Percentiles rank a stretch among this genome's conserved stretches.
Conservation (phyloP, 2,113 vertebrate species). For the Terrapene triunguis region DNA sequence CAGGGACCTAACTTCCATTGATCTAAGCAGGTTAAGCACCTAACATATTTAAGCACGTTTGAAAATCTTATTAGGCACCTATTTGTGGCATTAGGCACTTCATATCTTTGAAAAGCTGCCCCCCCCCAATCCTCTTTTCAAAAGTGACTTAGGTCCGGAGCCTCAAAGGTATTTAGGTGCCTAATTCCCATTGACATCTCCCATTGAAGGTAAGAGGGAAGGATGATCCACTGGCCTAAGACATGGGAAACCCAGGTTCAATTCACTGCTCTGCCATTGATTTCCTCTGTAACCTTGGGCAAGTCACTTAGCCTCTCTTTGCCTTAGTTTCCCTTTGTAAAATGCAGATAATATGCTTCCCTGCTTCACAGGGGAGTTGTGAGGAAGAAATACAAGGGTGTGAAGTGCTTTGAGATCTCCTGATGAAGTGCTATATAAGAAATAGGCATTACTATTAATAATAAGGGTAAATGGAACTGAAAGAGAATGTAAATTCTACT, state of each 20-base stretch:
- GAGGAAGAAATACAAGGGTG: not conserved
- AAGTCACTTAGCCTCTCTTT: not conserved
- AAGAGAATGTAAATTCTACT: not conserved
- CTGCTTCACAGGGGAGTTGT: fast-evolving
- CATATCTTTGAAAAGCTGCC: not conserved
- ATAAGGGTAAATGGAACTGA: not conserved
- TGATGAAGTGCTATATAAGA: not conserved
- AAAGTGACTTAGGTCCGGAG: not conserved
- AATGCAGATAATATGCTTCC: not conserved
- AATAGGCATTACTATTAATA: not conserved
- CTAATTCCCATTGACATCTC: not conserved
- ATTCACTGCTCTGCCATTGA: not conserved
- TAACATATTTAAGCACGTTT: not conserved
- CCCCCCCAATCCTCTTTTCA: not conserved
- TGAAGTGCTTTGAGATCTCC: not conserved
- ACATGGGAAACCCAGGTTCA: not conserved
- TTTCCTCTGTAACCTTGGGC: not conserved
- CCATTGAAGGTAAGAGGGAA: not conserved
- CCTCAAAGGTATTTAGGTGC: not conserved
- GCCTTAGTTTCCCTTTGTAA: not conserved
- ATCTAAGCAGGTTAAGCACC: not conserved
- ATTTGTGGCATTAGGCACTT: not conserved
- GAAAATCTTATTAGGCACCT: not conserved
- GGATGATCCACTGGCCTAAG: not conserved
- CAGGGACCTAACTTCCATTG: not conserved